Evolutionary conservation across 37 sponge, comb jelly and placozoan species (phyloP).

Genomic region (Bolinopsis microptera): DNA sequence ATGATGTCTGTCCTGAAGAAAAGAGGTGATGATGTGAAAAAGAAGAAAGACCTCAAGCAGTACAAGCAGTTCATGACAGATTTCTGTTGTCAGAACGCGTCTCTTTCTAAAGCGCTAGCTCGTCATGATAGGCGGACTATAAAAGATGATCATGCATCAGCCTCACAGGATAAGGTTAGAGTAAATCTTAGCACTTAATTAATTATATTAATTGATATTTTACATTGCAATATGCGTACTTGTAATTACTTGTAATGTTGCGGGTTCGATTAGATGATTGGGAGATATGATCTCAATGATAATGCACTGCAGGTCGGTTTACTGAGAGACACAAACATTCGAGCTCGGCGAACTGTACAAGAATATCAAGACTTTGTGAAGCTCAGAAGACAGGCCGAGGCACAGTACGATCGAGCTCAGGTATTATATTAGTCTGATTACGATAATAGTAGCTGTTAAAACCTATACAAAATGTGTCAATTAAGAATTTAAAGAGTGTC

Average conservation of each 20-base stretch:
- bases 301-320: slow-evolving; percentile 1
- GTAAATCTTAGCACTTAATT: too few species aligned
- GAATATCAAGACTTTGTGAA: slow-evolving; percentile 62
- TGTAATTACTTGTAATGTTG: too few species aligned
- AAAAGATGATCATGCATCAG: not conserved
- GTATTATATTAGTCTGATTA: not conserved
- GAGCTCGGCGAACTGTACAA: slow-evolving; percentile 42
- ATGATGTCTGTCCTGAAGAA: slow-evolving; percentile 47
- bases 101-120: slow-evolving; percentile 58
- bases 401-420: slow-evolving; percentile 60
- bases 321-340: slow-evolving; percentile 22
- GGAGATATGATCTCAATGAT: too few species aligned
- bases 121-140: slow-evolving; percentile 39
- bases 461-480: too few species aligned
- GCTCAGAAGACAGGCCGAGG: slow-evolving; percentile 61
- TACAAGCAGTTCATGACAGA: slow-evolving; percentile 62
- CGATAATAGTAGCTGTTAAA: too few species aligned
- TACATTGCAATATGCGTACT: too few species aligned
- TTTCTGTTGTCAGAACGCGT: slow-evolving; percentile 58
- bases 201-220: too few species aligned
- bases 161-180: slow-evolving; percentile 44
- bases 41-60: slow-evolving; percentile 21
- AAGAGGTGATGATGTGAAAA: not conserved
- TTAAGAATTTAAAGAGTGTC: too few species aligned
- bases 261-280: too few species aligned